Evolutionary conservation across 2,113 vertebrate genomes (phyloP), one percentile per base, ranked within the genome.

Genomic region (Pardalotus punctatus): DNA sequence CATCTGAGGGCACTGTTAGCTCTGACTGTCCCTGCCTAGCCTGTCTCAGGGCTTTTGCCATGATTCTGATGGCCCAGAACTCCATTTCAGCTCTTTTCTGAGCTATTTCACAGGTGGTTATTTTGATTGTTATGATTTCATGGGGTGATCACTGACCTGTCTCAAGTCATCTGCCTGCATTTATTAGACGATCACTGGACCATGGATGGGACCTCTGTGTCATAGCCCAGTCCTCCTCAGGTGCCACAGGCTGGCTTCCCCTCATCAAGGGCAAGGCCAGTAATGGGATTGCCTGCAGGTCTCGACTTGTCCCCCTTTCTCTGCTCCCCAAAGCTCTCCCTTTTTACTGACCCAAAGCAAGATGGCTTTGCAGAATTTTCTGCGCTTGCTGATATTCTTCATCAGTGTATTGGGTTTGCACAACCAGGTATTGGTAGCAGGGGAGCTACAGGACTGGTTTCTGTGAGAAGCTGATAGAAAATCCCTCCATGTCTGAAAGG

Each of bases 181-280:
- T 84, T 43, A 11, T 43, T 15, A 38, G 24, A 29, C 25, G 10
- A 53, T 43, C 60, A 27, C 27, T 56, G 50, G 35, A 21, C 7
- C 1, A 12, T 17, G 0, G 0, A 31, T 36, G 22, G 9, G 43
- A 35, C 11, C 12, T 70, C 8, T 77, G 33, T 78, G 43, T 27
- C 35, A 48, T 3, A 77, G 3, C 14, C 19, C 35, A 54, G 29
- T 14, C 31, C 20, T 66, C 19, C 27, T 47, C 31, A 62, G 36
- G 6, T 45, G 60, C 17, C 47, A 35, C 2, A 12, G n/a, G 5
- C 12, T 88, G 18, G 19, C 23, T 90, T 25, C 6, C 17, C 8
- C 33, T 76, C 1, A 3, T 8, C 13, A 33, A 86, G 12, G 7
- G 6, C 21, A 54, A 27, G 20, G 18, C 25, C 31, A 74, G 3